phyloP scores from a whole-genome alignment of 2,797 vertebrate genomes.

The Zenarchopterus dispar region DNA sequence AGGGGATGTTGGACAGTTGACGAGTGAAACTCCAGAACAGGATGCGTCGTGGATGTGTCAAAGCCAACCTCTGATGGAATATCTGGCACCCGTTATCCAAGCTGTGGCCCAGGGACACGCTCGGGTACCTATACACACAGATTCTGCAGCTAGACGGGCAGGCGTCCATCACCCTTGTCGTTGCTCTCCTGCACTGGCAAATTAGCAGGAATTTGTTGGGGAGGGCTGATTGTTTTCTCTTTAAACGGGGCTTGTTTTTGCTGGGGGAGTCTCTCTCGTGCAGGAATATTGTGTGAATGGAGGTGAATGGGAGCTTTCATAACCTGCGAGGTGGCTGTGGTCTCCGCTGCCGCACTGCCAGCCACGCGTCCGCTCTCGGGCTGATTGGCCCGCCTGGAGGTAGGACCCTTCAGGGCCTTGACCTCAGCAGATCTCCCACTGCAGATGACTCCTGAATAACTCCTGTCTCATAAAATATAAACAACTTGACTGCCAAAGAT shows the following conservation, averaged over 20 bases:
- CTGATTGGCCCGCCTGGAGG: slow-evolving; percentile 53
- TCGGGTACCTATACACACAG: slow-evolving; percentile 28
- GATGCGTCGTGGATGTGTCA: slow-evolving; percentile 71
- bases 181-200: slow-evolving; percentile 56
- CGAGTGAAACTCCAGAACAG: slow-evolving; percentile 67
- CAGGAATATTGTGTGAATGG: slow-evolving; percentile 72
- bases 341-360: slow-evolving; percentile 57
- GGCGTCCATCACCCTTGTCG: slow-evolving; percentile 58
- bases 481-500: slow-evolving; percentile 12
- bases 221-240: slow-evolving; percentile 79
- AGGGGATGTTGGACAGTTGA: slow-evolving; percentile 59
- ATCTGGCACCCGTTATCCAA: slow-evolving; percentile 50
- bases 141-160: slow-evolving; percentile 48
- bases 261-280: slow-evolving; percentile 61
- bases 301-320: slow-evolving; percentile 80
- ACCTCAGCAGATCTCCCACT: slow-evolving; percentile 2
- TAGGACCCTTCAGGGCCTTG: slow-evolving; percentile 1
- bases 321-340: slow-evolving; percentile 67
- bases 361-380: slow-evolving; percentile 61
- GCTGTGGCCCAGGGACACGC: slow-evolving; percentile 36
- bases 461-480: slow-evolving; percentile 14
- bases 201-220: slow-evolving; percentile 73
- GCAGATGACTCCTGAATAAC: slow-evolving; percentile 23
- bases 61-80: slow-evolving; percentile 56
- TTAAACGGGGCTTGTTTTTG: slow-evolving; percentile 73